phyloP scores from a whole-genome alignment of 2,797 vertebrate species.

The Spea hammondii region DNA sequence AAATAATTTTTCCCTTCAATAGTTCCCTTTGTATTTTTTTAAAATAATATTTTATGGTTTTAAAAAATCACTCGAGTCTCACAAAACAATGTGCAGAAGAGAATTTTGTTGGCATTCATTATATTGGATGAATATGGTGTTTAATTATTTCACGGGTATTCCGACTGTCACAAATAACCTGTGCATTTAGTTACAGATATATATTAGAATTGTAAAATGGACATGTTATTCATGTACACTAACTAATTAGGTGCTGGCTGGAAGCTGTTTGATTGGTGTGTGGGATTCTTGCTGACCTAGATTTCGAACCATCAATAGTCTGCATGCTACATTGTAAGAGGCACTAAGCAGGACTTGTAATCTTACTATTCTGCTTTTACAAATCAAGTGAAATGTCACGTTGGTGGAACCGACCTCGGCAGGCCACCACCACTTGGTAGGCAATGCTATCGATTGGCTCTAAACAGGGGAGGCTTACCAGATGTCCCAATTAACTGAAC shows the following conservation, averaged over 20 bases:
- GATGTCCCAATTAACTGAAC: too few relatives aligned
- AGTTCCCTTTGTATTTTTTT: too few relatives aligned
- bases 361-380: not conserved
- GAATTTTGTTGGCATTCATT: too few relatives aligned
- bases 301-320: slow-evolving; percentile 6
- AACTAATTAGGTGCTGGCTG: slow-evolving; percentile 8
- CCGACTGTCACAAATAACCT: not conserved
- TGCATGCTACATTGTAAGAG: slow-evolving; percentile 49
- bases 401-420: not conserved
- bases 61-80: too few relatives aligned
- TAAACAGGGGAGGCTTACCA: too few relatives aligned
- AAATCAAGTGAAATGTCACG: not conserved
- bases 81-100: too few relatives aligned
- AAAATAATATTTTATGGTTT: too few relatives aligned
- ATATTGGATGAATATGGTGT: too few relatives aligned
- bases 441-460: not conserved
- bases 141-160: too few relatives aligned
- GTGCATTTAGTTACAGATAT: not conserved
- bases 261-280: slow-evolving; percentile 5
- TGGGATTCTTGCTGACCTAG: slow-evolving; percentile 6
- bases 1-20: too few relatives aligned
- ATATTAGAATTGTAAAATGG: not conserved
- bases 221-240: slow-evolving; percentile 3
- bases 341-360: not conserved
- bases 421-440: not conserved